Conservation (phyloP, 2,797 vertebrate species). For the Odontamblyopus rebecca region DNA sequence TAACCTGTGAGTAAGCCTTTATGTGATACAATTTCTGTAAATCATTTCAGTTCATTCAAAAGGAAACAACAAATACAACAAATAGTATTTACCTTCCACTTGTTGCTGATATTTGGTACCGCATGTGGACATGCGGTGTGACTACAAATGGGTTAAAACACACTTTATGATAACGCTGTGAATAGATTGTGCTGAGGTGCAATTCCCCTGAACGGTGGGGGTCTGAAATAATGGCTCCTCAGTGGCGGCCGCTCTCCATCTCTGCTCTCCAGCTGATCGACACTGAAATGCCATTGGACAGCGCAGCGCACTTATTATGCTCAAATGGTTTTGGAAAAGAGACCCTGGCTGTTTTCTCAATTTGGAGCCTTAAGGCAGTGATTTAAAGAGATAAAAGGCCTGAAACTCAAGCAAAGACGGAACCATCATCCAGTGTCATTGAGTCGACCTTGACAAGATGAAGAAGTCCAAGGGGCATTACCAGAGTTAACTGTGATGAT, state of each 20-base stretch:
- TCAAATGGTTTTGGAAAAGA: slow-evolving; percentile 80
- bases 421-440: slow-evolving; percentile 68
- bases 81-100: background rate
- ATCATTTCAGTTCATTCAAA: background rate
- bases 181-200: slow-evolving; percentile 69
- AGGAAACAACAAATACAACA: background rate
- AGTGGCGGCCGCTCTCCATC: slow-evolving; percentile 66
- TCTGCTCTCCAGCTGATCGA: slow-evolving; percentile 73
- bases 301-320: slow-evolving; percentile 77
- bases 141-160: slow-evolving; percentile 40
- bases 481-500: slow-evolving; percentile 44
- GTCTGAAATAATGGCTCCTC: slow-evolving; percentile 80
- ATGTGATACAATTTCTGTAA: background rate
- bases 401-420: slow-evolving; percentile 70
- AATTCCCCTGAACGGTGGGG: slow-evolving; percentile 74
- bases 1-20: background rate
- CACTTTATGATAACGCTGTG: slow-evolving; percentile 64
- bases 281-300: slow-evolving; percentile 76
- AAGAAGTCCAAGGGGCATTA: slow-evolving; percentile 57
- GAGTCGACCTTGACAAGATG: slow-evolving; percentile 74
- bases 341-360: slow-evolving; percentile 79
- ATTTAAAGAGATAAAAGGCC: slow-evolving; percentile 77
- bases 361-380: slow-evolving; percentile 77
- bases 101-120: slow-evolving; percentile 3
- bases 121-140: slow-evolving; percentile 11